Conservation (phyloP, 2,113 vertebrate genomes). For the Condylura cristata region DNA sequence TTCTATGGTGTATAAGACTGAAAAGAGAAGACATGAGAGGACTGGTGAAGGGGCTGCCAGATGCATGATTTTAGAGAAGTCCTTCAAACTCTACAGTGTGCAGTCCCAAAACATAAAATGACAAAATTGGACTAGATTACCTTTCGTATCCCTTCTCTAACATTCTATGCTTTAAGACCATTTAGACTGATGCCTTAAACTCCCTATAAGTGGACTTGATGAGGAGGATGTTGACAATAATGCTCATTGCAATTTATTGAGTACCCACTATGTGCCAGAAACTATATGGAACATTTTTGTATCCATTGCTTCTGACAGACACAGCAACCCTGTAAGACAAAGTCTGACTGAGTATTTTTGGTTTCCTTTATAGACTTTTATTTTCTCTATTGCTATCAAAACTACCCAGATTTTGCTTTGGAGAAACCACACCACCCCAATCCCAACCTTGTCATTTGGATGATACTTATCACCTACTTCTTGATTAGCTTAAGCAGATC, state of each 20-base stretch:
- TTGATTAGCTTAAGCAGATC: neutral
- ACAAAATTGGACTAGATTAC: neutral
- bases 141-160: neutral
- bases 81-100: neutral
- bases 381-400: neutral
- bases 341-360: neutral
- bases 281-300: neutral
- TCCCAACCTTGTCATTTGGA: neutral
- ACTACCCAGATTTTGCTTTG: neutral
- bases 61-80: neutral
- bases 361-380: too few relatives aligned
- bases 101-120: neutral
- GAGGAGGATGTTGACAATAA: neutral
- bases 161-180: neutral
- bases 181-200: neutral
- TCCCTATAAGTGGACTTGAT: neutral
- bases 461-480: neutral
- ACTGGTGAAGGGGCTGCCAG: neutral
- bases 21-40: neutral
- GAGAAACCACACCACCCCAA: neutral
- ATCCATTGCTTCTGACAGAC: neutral
- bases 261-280: neutral
- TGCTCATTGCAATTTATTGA: neutral
- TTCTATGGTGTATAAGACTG: neutral
- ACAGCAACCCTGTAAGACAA: neutral